Evolutionary conservation across 2,888 invertebrate genomes (phyloP), one percentile per base, ranked within the genome.

Genomic region (Melipona beecheii): DNA sequence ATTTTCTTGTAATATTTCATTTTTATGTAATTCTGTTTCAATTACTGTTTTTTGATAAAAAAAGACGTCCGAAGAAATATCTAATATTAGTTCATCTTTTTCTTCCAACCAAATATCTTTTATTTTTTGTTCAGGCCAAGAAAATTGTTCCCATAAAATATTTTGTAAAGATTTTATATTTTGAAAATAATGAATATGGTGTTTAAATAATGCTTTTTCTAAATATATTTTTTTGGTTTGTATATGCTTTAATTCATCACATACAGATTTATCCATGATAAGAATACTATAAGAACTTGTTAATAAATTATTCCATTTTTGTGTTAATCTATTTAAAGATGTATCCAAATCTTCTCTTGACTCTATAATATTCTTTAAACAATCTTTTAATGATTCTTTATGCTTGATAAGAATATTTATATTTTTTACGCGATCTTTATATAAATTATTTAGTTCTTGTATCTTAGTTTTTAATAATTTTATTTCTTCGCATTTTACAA

Each of bases 241-340:
- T 56, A 93, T 82, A 27, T 93, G 85, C 64, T 93, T 90, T 15
- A 91, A 65, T 65, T 93, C 91, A 9, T 91, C 90, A 43, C 90
- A 90, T 19, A 84, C 72, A 6, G 86, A 88, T 70, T 69, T 81
- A 24, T 85, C 84, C 0, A 69, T 75, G 4, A 43, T 27, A 11
- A 90, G 78, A 31, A 85, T 70, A 19, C 54, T 52, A n/a, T 83
- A 68, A 17, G 86, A 87, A 58, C 86, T 86, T 2, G 43, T 66
- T 58, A 83, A 36, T 31, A 86, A 69, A 24, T 58, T 64, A 27
- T 75, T 75, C 92, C 91, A 92, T 31, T 76, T 84, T 65, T 85
- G 62, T 65, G 83, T 81, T 11, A 81, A 68, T 21, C 65, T 71
- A 31, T 27, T 66, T 72, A 90, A 78, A 60, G 77, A 75, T 21